Evolutionary conservation across 2,888 invertebrate genomes (phyloP).

Genomic region (Drosophila anceps): DNA sequence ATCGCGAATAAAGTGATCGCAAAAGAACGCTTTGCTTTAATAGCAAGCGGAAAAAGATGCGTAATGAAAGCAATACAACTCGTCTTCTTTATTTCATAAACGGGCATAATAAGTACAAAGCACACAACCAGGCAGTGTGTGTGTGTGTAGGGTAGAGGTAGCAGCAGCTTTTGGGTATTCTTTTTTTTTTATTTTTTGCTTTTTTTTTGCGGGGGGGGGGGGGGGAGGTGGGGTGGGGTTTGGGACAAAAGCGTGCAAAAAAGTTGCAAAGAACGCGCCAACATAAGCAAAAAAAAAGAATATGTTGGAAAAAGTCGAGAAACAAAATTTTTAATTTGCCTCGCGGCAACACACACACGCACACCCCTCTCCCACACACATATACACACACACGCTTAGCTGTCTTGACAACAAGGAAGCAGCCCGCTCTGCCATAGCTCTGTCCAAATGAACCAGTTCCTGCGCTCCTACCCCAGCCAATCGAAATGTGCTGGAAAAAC

Average conservation of each 20-base stretch:
- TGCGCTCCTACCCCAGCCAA: not conserved
- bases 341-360: constrained; percentile 61
- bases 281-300: constrained; percentile 50
- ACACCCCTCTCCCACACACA: constrained; percentile 37
- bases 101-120: constrained; percentile 32
- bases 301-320: constrained; percentile 73
- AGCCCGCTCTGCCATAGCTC: constrained; percentile 6
- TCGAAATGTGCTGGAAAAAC: constrained; percentile 22
- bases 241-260: constrained; percentile 53
- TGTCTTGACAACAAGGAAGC: constrained; percentile 62
- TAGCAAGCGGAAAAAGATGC: not conserved
- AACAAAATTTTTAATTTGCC: constrained; percentile 82
- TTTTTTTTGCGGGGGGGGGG: too few species aligned
- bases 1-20: too few species aligned
- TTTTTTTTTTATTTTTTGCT: constrained; percentile 4
- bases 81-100: not conserved
- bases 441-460: constrained; percentile 10
- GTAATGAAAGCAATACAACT: not conserved
- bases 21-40: too few species aligned
- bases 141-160: not conserved
- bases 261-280: constrained; percentile 69
- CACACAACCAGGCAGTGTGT: constrained; percentile 41
- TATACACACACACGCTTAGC: constrained; percentile 37
- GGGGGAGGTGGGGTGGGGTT: not conserved
- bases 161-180: not conserved